Base-by-base conservation (phyloP, 2,888 invertebrate genomes). In the Zaprionus obscuricornis region DNA sequence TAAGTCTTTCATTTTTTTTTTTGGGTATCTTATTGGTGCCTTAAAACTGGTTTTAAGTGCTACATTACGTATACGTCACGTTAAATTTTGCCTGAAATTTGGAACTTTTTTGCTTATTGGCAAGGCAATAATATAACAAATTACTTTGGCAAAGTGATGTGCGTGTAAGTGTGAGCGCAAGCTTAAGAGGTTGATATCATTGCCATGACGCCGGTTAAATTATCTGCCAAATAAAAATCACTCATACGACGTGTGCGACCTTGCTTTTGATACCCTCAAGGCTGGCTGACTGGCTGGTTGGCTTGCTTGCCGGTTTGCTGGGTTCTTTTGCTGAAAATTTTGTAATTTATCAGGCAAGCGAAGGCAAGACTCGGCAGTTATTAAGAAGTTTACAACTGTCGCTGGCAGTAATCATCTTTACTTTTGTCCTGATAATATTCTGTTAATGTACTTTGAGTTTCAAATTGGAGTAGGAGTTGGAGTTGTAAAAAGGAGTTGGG, bases 221-320 rank as follows among this genome's bases (percentile, higher is more conserved):
- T 76, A 79, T 66, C 73, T 81, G 69, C 66, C 85, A 81, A 84
- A 79, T 86, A 73, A 84, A 86, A 86, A 86, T 79, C 74, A 77
- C 82, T 86, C 86, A 79, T 84, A 84, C 86, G 85, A 59, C 54
- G 47, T 57, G 54, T 74, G 51, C 54, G 33, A 5, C 46, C 45
- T 34, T 49, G 50, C 51, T 49, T 43, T 55, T 56, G 43, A 36
- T 67, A 26, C 13, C 8, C 7, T 4, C 8, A 1, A 14, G 1
- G 10, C 27, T 11, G 34, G 2, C 13, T 1, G 14, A 31, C 10
- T 16, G 16, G 20, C 4, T 47, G 17, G 42, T n/a, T n/a, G 5
- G 10, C 1, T 14, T 1, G 10, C 27, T 11, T 24, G 2, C 13
- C 1, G 14, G 24, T 10, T 16, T 20, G 20, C 4, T 47, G 17